Evolutionary conservation across 2,888 invertebrate species (phyloP), one percentile per base, ranked within the genome.

Genomic region (Metellina segmentata): DNA sequence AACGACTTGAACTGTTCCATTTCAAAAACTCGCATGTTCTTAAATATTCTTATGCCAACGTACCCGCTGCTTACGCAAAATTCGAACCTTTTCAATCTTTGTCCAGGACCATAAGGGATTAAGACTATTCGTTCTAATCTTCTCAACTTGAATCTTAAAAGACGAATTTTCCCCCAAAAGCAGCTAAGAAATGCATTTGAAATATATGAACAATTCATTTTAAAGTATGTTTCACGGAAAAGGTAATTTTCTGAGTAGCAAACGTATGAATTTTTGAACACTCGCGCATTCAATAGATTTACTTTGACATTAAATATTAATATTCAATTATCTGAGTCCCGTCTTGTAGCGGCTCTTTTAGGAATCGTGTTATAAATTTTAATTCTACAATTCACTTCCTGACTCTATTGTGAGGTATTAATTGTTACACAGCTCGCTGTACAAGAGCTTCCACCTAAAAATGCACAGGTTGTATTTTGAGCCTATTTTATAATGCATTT

Each of bases 241-340:
- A 11, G 16, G 61, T 16, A 61, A 8, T 34, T 34, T 34, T 34
- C 34, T 34, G 34, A 61, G 61, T 5, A 61, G 9, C 61, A 16
- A 61, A 16, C 61, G 11, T 16, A 61, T 61, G 9, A 61, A 61
- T 61, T 61, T 11, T 61, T 61, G 16, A 61, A 16, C 16, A 85
- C 51, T 48, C 74, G 19, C 52, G n/a, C n/a, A 7, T 34, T 1
- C 7, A 11, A 72, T 20, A 53, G 74, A 72, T 85, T 85, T 75
- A 48, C 75, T 85, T 85, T 75, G 11, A 75, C n/a, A 52, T 85
- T 53, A 85, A 85, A 34, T 85, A 85, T 85, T 85, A 53, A 85
- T 85, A 85, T 85, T 85, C 85, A 85, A 85, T 85, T 85, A 85
- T 53, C 74, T 7, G 19, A 0, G 79, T 61, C 16, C 8, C 20